phyloP scores from a whole-genome alignment of 2,888 invertebrate species.

The Diabrotica balteata region DNA sequence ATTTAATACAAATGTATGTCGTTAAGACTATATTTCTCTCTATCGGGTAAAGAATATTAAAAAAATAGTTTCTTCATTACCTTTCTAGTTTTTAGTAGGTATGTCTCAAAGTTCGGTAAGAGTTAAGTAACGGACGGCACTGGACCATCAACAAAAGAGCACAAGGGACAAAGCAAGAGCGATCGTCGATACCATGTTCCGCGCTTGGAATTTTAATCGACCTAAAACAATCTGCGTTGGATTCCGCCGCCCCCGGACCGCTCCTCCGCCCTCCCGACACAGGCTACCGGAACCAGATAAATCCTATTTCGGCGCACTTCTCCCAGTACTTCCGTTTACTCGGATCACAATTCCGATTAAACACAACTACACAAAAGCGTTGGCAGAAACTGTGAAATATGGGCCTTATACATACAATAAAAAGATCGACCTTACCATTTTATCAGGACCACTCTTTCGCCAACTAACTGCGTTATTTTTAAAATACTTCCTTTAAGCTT shows the following conservation, averaged over 20 bases:
- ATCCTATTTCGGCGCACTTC: conserved; percentile 56
- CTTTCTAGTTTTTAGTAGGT: neutral
- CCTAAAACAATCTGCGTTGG: conserved; percentile 60
- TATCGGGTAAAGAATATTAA: too few species aligned
- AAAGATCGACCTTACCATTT: conserved; percentile 30
- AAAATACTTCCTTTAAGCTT: conserved; percentile 20
- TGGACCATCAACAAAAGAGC: conserved; percentile 42
- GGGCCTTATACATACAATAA: conserved; percentile 37
- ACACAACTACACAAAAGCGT: conserved; percentile 49
- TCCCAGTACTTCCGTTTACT: conserved; percentile 52
- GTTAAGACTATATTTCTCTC: neutral
- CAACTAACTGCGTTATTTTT: conserved; percentile 30
- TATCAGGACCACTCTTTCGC: conserved; percentile 31
- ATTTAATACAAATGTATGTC: too few species aligned
- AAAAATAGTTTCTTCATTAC: neutral
- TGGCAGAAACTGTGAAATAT: conserved; percentile 43
- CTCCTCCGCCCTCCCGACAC: conserved; percentile 16
- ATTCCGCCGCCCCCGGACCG: conserved; percentile 36
- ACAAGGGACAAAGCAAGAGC: conserved; percentile 48
- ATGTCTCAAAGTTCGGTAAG: neutral
- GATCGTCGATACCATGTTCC: conserved; percentile 50
- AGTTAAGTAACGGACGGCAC: conserved; percentile 14
- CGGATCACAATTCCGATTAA: conserved; percentile 48
- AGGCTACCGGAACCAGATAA: conserved; percentile 57
- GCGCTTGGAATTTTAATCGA: conserved; percentile 60